Evolutionary conservation across 2,888 invertebrate species (phyloP).

Genomic region (Acanthosepion lycidas): DNA sequence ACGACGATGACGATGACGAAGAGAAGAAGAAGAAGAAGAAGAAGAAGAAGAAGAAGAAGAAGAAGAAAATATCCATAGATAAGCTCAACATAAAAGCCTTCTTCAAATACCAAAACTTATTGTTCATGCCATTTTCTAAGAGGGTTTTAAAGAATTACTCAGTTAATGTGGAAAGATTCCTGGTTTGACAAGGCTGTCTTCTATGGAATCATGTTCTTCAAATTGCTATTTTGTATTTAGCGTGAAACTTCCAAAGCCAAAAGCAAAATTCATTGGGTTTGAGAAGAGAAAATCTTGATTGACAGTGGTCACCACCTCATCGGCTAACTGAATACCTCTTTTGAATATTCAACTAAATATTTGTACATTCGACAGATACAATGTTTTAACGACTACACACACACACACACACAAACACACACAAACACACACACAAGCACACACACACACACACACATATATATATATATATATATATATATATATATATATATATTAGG

Average conservation of each 20-base stretch:
- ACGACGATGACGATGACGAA: too few species aligned
- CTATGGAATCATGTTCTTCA: neutral
- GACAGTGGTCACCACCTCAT: too few species aligned
- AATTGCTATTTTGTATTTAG: neutral
- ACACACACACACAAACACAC: too few species aligned
- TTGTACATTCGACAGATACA: too few species aligned
- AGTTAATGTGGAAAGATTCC: neutral
- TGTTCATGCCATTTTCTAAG: neutral
- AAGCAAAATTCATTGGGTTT: neutral
- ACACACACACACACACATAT: too few species aligned
- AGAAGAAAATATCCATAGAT: neutral
- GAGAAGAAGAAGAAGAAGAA: too few species aligned
- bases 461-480: too few species aligned
- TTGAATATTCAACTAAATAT: too few species aligned
- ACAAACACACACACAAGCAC: too few species aligned
- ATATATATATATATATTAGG: too few species aligned
- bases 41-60: neutral
- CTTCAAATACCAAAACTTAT: neutral
- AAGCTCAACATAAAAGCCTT: neutral
- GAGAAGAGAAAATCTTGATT: neutral
- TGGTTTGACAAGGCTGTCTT: neutral
- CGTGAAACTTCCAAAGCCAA: neutral
- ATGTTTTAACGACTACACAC: too few species aligned
- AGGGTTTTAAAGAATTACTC: neutral
- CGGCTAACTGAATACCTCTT: too few species aligned